Base-by-base conservation (phyloP, 1,140 invertebrate species). In the Drosophila parvula region DNA sequence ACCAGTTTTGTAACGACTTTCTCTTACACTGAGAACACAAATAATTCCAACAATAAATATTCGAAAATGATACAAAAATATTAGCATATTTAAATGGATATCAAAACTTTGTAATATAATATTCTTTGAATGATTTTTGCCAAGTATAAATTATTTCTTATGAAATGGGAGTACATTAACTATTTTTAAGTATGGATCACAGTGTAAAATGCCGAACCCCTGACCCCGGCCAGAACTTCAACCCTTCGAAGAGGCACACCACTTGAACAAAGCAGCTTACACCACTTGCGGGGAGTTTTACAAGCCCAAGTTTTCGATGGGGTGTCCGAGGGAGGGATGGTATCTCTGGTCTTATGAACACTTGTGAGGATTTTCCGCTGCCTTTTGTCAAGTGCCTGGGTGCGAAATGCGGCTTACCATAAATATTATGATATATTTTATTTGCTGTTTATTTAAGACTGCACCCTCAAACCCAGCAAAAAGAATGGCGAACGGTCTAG, bases 241-340 rank as follows among this genome's bases (percentile, higher is more conserved):
- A 83, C 83, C 76, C 76, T 88, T 83, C 79, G 47, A 4, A 12
- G 55, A 6, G 53, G 9, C 34, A 36, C 18, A 44, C 44, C 84
- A 89, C 84, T 89, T 89, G 80, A 89, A 69, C 74, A 89, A 89
- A 89, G 84, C 84, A 64, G 84, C 84, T 89, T 89, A 89, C 84
- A 89, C 71, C 80, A 89, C 84, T 89, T 89, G 76, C 65, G 71
- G 43, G 60, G 45, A 78, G 64, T 57, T 74, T 56, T 45, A 74
- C 61, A 58, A 51, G 68, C 12, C 34, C 34, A 32, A 38, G 11
- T 28, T 38, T 65, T 65, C 30, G 7, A 12, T 12, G 61, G 45
- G 51, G 43, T 48, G 34, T 73, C 41, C 30, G 36, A n/a, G 28
- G 67, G 67, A 27, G 50, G 9, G 36, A 30, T 48, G 28, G 32